These are phyloP conservation scores for Nowickia ferox DNA, from an alignment of 2,888 invertebrate genomes.

Conservation along the genomic window DNA sequence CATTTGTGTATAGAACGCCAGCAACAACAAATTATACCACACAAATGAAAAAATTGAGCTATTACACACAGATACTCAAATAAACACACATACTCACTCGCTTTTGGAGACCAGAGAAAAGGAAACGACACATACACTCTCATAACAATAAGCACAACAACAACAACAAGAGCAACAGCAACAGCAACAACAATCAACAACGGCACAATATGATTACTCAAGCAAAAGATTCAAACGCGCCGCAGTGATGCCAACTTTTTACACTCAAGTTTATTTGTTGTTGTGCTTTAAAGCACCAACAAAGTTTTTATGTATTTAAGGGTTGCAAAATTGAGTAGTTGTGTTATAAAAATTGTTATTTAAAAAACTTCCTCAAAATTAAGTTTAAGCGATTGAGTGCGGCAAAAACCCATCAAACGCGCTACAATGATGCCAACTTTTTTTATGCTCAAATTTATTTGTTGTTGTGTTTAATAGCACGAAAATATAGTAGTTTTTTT, in stretches of 20 bases:
- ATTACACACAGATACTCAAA: conserved; percentile 37
- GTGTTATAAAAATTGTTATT: conserved; percentile 1
- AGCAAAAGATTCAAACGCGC: neutral
- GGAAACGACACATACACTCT: conserved; percentile 32
- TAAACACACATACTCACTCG: neutral
- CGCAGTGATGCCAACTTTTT: conserved; percentile 43
- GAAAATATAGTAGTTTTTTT: conserved; percentile 16
- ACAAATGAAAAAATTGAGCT: conserved; percentile 55
- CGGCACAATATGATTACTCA: neutral
- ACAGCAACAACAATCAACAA: conserved; percentile 31
- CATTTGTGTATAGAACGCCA: neutral
- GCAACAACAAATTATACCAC: conserved; percentile 42
- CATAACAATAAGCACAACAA: conserved; percentile 1
- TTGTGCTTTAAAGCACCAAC: conserved; percentile 26
- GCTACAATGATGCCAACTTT: too few relatives aligned
- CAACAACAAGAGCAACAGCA: conserved; percentile 8
- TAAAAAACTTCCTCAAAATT: neutral
- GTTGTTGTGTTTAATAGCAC: conserved; percentile 18
- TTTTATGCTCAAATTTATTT: neutral
- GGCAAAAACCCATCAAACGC: too few relatives aligned
- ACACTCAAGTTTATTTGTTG: neutral
- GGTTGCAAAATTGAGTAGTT: conserved; percentile 39
- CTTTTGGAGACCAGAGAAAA: conserved; percentile 8
- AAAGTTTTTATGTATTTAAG: conserved; percentile 3
- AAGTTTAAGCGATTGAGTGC: too few relatives aligned